Conservation (phyloP, 2,888 invertebrate genomes). For the Noctua comes region DNA sequence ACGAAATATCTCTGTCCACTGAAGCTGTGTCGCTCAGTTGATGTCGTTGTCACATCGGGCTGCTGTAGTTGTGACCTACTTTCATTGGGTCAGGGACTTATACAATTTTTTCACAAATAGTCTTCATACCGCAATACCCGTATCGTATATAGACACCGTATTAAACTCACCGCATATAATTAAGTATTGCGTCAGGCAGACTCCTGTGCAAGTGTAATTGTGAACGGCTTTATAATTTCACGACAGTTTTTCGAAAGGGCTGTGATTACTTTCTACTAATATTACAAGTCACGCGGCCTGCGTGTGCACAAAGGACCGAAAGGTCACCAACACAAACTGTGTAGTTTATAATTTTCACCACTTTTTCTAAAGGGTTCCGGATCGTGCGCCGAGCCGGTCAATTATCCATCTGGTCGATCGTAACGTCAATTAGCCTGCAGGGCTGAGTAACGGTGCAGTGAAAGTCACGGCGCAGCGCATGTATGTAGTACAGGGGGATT, state of each 20-base stretch:
- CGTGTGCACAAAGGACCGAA: constrained; percentile 17
- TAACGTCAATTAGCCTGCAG: constrained; percentile 51
- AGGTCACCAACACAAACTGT: constrained; percentile 23
- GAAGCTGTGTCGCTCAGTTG: not conserved
- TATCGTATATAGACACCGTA: too few species aligned
- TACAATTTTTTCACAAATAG: not conserved
- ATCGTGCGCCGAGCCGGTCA: constrained; percentile 24
- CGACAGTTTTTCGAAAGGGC: constrained; percentile 12
- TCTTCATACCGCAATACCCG: not conserved
- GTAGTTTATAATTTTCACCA: constrained; percentile 32
- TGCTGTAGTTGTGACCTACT: not conserved
- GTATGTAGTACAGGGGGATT: constrained; percentile 26
- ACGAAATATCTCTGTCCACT: not conserved
- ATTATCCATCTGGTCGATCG: constrained; percentile 43
- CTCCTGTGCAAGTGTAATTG: not conserved
- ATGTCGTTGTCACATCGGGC: not conserved
- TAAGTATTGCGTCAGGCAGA: not conserved
- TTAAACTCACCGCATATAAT: not conserved
- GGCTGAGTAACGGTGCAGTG: constrained; percentile 41
- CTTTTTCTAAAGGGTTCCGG: constrained; percentile 36
- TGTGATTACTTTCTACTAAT: constrained; percentile 5
- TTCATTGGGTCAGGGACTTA: not conserved
- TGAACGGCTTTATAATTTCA: constrained; percentile 17
- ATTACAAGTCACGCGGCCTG: constrained; percentile 11
- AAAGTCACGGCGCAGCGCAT: constrained; percentile 41